These are phyloP conservation scores for Biston stratarius DNA, from an alignment of 2,888 invertebrate genomes.

Conservation along the genomic window DNA sequence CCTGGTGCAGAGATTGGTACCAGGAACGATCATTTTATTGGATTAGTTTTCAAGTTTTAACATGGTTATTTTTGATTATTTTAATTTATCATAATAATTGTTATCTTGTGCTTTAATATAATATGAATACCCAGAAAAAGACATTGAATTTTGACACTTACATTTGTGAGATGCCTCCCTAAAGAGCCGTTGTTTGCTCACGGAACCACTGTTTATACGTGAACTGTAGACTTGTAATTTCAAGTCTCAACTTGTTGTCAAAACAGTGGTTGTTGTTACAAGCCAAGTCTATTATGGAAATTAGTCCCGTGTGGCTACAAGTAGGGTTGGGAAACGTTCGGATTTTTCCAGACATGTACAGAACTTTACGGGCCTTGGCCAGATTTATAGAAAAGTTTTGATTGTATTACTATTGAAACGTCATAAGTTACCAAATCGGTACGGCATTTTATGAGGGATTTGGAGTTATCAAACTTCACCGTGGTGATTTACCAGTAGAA, in stretches of 20 bases:
- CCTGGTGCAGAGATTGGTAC: too few relatives aligned
- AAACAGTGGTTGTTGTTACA: constrained; percentile 53
- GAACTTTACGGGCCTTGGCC: background rate
- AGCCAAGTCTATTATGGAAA: constrained; percentile 51
- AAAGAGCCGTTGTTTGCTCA: constrained; percentile 38
- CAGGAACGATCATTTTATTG: too few relatives aligned
- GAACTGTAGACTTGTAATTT: constrained; percentile 49
- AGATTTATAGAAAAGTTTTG: background rate
- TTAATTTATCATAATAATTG: too few relatives aligned
- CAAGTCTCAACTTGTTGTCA: constrained; percentile 52
- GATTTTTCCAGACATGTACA: constrained; percentile 4
- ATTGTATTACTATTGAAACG: background rate
- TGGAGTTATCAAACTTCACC: too few relatives aligned
- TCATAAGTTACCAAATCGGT: too few relatives aligned
- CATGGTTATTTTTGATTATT: too few relatives aligned
- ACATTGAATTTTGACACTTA: constrained; percentile 13
- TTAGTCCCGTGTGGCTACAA: constrained; percentile 37
- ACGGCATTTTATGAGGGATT: too few relatives aligned
- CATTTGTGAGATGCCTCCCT: constrained; percentile 17
- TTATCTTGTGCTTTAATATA: too few relatives aligned
- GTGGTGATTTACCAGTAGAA: too few relatives aligned
- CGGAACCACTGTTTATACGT: constrained; percentile 45
- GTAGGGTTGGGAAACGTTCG: constrained; percentile 7
- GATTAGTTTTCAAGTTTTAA: too few relatives aligned
- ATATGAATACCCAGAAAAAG: too few relatives aligned